Evolutionary conservation across 2,888 invertebrate species (phyloP).

Genomic region (Brachypterus glaber): DNA sequence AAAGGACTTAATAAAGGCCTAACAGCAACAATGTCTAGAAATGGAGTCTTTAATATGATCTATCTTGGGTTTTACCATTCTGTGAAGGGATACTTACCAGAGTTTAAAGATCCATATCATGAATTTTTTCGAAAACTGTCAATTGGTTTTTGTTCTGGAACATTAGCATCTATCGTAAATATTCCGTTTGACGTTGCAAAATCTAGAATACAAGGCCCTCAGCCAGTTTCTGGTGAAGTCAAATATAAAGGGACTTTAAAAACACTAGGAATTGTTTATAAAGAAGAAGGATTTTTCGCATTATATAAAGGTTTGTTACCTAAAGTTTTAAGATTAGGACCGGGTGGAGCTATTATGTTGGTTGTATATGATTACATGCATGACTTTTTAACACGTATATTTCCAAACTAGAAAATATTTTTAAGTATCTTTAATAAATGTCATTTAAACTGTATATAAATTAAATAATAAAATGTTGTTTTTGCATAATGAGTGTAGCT

Average conservation of each 20-base stretch:
- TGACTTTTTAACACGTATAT: slow-evolving; percentile 60
- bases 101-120: slow-evolving; percentile 52
- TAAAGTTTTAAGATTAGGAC: slow-evolving; percentile 83
- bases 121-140: slow-evolving; percentile 68
- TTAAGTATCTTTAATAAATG: too few species aligned
- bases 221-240: slow-evolving; percentile 59
- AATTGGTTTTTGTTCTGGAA: slow-evolving; percentile 82
- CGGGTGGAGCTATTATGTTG: slow-evolving; percentile 92
- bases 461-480: too few species aligned
- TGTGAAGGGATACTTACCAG: slow-evolving; percentile 65
- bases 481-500: too few species aligned
- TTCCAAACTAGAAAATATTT: too few species aligned
- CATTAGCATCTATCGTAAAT: slow-evolving; percentile 76
- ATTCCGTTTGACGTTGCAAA: slow-evolving; percentile 97
- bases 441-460: too few species aligned
- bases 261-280: slow-evolving; percentile 65
- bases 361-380: slow-evolving; percentile 85
- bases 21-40: slow-evolving; percentile 79
- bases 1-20: slow-evolving; percentile 80
- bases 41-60: slow-evolving; percentile 86
- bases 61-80: slow-evolving; percentile 95
- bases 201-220: slow-evolving; percentile 89
- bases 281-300: slow-evolving; percentile 84
- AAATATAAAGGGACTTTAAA: slow-evolving; percentile 72
- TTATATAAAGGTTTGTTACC: slow-evolving; percentile 88